Conservation (phyloP, 2,113 vertebrate genomes). For the Larimichthys crocea region DNA sequence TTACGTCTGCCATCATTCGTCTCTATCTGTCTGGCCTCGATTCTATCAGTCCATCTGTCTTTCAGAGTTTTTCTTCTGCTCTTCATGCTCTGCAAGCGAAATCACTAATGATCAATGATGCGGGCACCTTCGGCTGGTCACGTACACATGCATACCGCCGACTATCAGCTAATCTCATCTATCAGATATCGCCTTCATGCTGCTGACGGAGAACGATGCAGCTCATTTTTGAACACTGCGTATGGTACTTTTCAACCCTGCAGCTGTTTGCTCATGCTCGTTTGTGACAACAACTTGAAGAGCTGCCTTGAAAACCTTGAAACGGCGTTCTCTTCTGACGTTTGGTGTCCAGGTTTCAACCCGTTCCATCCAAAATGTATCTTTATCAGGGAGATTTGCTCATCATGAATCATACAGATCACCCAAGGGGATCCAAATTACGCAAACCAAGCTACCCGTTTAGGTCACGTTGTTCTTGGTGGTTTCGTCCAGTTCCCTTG, state of each 20-base stretch:
- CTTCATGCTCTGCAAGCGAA: neutral
- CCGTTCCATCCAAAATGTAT: neutral
- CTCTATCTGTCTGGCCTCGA: slow-evolving; percentile 1
- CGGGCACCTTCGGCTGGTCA: neutral
- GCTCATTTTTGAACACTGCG: slow-evolving; percentile 2
- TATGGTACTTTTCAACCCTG: neutral
- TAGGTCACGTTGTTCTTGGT: neutral
- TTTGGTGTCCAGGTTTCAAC: neutral
- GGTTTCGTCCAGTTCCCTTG: neutral
- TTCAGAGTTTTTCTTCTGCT: neutral
- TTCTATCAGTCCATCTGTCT: slow-evolving; percentile 8
- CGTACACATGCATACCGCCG: neutral
- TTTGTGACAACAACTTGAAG: neutral
- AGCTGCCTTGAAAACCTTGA: neutral
- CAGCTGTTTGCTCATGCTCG: neutral
- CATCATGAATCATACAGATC: neutral
- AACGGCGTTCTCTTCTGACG: neutral
- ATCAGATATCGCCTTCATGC: neutral
- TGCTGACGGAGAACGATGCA: neutral
- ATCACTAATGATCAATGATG: neutral
- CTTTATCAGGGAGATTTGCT: neutral
- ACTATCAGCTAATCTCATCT: slow-evolving; percentile 7
- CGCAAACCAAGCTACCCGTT: neutral
- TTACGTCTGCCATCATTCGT: slow-evolving; percentile 19
- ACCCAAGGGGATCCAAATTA: neutral